These are phyloP conservation scores for Coelopa pilipes DNA, from an alignment of 2,888 invertebrate genomes.

Conservation along the genomic window DNA sequence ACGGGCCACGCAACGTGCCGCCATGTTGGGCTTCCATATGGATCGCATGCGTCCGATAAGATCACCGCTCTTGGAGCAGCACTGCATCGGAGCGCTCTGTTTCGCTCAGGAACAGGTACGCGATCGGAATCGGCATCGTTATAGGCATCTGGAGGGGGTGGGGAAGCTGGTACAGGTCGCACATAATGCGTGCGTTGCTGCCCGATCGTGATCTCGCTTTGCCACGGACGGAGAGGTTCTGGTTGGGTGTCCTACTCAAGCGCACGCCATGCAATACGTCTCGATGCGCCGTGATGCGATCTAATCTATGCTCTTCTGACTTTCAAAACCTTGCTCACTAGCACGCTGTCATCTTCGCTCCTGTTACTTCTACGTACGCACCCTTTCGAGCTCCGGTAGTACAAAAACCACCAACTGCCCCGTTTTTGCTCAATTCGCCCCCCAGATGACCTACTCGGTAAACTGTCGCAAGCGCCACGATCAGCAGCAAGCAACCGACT, in stretches of 20 bases:
- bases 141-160: too few species aligned
- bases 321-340: conserved; percentile 14
- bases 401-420: conserved; percentile 13
- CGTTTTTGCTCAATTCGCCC: conserved; percentile 26
- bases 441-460: conserved; percentile 54
- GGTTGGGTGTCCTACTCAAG: conserved; percentile 1
- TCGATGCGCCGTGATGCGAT: conserved; percentile 9
- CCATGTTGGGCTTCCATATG: conserved; percentile 48
- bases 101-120: too few species aligned
- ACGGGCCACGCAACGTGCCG: conserved; percentile 13
- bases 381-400: conserved; percentile 10
- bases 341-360: neutral
- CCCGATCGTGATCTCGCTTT: conserved; percentile 50
- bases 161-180: conserved; percentile 3
- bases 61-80: conserved; percentile 17
- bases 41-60: conserved; percentile 35
- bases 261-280: neutral
- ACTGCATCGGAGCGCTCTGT: conserved; percentile 34
- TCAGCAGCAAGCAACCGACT: conserved; percentile 13
- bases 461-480: conserved; percentile 56
- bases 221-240: conserved; percentile 1
- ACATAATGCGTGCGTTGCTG: conserved; percentile 51
- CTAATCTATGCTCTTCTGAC: conserved; percentile 32
- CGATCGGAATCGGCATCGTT: too few species aligned
- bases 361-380: neutral